These are phyloP conservation scores for Myotis planiceps DNA, from an alignment of 2,797 vertebrate species.

Conservation along the genomic window DNA sequence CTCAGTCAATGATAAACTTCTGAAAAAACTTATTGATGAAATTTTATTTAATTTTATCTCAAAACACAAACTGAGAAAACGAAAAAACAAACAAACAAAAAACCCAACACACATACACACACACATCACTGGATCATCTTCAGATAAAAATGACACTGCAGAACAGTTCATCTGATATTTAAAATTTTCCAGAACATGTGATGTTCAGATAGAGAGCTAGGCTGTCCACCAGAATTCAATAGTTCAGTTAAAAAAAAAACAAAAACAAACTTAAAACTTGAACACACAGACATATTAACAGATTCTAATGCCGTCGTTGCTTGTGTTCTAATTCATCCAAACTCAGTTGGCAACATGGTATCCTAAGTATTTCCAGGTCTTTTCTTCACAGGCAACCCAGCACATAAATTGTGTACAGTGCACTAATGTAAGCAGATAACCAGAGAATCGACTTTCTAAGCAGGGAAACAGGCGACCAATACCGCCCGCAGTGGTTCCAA, in stretches of 20 bases:
- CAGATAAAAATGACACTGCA: constrained; percentile 68
- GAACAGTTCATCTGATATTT: constrained; percentile 71
- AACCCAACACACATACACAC: not conserved
- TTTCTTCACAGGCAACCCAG: not conserved
- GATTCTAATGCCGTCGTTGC: constrained; percentile 14
- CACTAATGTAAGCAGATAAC: constrained; percentile 42
- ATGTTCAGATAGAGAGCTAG: constrained; percentile 47
- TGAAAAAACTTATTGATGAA: not conserved
- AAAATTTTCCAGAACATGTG: constrained; percentile 69
- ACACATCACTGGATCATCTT: not conserved
- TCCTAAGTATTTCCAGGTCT: constrained; percentile 23
- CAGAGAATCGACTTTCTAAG: not conserved
- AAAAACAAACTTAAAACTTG: constrained; percentile 49
- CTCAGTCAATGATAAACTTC: not conserved
- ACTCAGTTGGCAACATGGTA: constrained; percentile 10
- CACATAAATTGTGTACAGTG: not conserved
- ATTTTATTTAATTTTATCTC: constrained; percentile 3
- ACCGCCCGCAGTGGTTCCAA: constrained; percentile 10
- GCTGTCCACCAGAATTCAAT: constrained; percentile 50
- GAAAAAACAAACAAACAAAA: not conserved
- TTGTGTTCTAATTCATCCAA: constrained; percentile 10
- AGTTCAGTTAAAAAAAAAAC: constrained; percentile 33
- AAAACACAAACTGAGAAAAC: constrained; percentile 2
- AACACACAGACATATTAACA: not conserved
- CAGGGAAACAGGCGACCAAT: not conserved